A percentile compares a stretch with the other conserved stretches of the same genome.
Evolutionary conservation across 2,113 vertebrate genomes (phyloP).

Genomic region (Misgurnus anguillicaudatus): DNA sequence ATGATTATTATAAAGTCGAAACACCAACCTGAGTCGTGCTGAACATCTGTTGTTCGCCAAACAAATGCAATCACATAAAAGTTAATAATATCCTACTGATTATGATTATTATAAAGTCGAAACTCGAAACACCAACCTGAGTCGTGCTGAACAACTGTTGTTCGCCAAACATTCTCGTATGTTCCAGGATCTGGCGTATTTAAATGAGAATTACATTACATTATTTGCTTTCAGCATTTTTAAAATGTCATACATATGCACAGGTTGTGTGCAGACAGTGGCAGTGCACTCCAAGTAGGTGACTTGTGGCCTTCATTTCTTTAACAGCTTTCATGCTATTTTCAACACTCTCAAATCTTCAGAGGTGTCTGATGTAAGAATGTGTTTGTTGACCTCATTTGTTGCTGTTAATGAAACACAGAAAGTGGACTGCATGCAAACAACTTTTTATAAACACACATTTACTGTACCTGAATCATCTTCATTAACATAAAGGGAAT

Average conservation of each 20-base stretch:
- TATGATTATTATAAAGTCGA: no score
- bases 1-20: no score
- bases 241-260: not conserved
- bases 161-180: conserved; percentile 49
- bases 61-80: no score
- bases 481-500: not conserved
- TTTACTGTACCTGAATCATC: not conserved
- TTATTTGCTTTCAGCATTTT: not conserved
- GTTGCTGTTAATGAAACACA: not conserved
- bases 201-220: not conserved
- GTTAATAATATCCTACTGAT: no score
- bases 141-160: conserved; percentile 12
- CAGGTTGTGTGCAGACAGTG: not conserved
- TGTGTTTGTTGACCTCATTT: not conserved
- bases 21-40: no score
- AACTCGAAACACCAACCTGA: conserved; percentile 41
- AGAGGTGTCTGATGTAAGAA: not conserved
- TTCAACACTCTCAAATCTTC: not conserved
- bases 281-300: not conserved
- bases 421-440: not conserved
- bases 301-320: not conserved
- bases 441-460: not conserved
- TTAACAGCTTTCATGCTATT: not conserved
- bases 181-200: not conserved
- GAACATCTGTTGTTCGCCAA: no score